Percentiles rank a stretch among this genome's conserved stretches.
Conservation (phyloP, 2,888 invertebrate species). For the Acleris cristana region DNA sequence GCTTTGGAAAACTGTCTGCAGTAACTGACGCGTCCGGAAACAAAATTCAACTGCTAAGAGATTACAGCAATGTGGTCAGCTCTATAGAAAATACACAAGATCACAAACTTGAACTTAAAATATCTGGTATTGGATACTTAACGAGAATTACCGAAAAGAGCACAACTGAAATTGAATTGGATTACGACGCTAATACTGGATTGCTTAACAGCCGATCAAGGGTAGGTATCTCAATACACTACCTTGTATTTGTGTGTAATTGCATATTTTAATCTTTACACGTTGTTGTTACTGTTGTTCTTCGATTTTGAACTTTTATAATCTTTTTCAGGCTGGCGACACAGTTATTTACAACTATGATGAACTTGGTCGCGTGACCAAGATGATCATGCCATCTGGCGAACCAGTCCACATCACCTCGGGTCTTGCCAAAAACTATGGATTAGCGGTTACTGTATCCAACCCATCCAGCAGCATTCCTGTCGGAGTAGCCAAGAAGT, state of each 20-base stretch:
- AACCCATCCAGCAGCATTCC: slow-evolving; percentile 79
- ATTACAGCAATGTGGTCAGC: slow-evolving; percentile 96
- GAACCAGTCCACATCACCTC: slow-evolving; percentile 92
- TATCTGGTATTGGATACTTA: slow-evolving; percentile 96
- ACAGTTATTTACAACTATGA: slow-evolving; percentile 97
- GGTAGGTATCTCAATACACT: slow-evolving; percentile 71
- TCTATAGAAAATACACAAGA: slow-evolving; percentile 97
- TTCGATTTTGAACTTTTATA: slow-evolving; percentile 4
- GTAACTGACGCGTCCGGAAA: slow-evolving; percentile 97
- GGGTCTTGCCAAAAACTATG: slow-evolving; percentile 90
- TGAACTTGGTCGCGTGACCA: slow-evolving; percentile 92
- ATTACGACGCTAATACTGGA: slow-evolving; percentile 95
- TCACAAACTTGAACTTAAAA: slow-evolving; percentile 95
- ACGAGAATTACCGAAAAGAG: slow-evolving; percentile 95
- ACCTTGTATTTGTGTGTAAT: neutral
- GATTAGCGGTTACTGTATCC: slow-evolving; percentile 89
- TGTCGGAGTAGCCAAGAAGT: slow-evolving; percentile 82
- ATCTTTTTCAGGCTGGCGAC: slow-evolving; percentile 87
- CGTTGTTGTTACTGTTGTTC: too few relatives aligned
- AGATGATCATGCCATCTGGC: slow-evolving; percentile 95
- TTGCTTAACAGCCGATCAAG: slow-evolving; percentile 93
- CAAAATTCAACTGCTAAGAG: slow-evolving; percentile 94
- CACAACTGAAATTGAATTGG: slow-evolving; percentile 93
- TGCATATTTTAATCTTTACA: neutral
- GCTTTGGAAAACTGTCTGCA: slow-evolving; percentile 96